phyloP scores from a whole-genome alignment of 64 coral and sea anemone species.

The Cladopsammia gracilis region DNA sequence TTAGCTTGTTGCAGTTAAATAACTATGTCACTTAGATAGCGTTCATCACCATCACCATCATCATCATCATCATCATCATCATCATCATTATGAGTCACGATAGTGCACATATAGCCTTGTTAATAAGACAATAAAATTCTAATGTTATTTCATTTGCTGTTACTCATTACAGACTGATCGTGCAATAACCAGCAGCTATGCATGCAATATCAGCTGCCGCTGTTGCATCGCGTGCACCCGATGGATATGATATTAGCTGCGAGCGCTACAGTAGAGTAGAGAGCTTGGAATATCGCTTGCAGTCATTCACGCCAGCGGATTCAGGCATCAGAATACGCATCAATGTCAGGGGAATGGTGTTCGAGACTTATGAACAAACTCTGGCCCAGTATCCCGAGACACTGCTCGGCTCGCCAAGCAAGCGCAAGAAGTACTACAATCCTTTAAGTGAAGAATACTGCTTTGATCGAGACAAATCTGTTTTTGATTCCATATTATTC shows the following conservation, averaged over 20 bases:
- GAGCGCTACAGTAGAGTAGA: constrained; percentile 17
- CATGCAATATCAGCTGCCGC: constrained; percentile 26
- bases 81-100: too few species aligned
- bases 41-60: too few species aligned
- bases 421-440: constrained; percentile 83
- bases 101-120: too few species aligned
- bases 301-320: constrained; percentile 1
- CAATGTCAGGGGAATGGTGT: constrained; percentile 86
- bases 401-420: constrained; percentile 76
- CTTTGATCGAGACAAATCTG: constrained; percentile 88
- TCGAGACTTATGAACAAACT: constrained; percentile 87
- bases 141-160: neutral
- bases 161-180: neutral
- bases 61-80: too few species aligned
- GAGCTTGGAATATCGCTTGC: neutral
- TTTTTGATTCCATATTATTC: constrained; percentile 88
- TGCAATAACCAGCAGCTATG: constrained; percentile 3
- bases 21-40: too few species aligned
- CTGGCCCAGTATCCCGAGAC: constrained; percentile 89
- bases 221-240: neutral
- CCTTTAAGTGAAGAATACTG: constrained; percentile 72
- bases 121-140: too few species aligned
- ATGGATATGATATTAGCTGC: constrained; percentile 5
- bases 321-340: constrained; percentile 74
- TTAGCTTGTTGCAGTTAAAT: too few species aligned